Base-by-base conservation (phyloP, 2,888 invertebrate genomes). In the Argyresthia albistria region DNA sequence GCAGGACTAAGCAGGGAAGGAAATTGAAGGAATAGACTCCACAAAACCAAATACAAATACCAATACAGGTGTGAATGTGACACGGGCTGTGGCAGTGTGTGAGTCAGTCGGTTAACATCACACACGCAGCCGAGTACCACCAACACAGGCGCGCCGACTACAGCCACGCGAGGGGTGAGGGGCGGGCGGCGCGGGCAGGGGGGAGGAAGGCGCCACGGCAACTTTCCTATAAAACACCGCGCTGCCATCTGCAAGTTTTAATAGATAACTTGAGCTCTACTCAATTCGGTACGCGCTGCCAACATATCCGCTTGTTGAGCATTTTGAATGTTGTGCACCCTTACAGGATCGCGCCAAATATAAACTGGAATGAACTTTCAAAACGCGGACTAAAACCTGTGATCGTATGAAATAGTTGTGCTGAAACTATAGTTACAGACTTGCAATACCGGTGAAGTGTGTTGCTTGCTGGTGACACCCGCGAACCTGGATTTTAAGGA, bases 211-310 rank as follows among this genome's bases (percentile, higher is more conserved):
- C 63, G 69, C 64, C 68, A 69, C 60, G 69, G 66, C 74, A 72
- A 70, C 70, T 71, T 75, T 66, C 74, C 79, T 80, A 87, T 87
- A 87, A 79, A 86, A 83, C 73, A 80, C 78, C 71, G 75, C 80
- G 76, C 83, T 77, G 87, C 84, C 87, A 83, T 87, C 87, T 87
- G 79, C 81, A 80, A 79, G 86, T 83, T 84, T 82, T 79, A 84
- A 86, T 86, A 80, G 80, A 79, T 79, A 87, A 87, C 86, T 82
- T 76, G 82, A 76, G 69, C 73, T 76, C 78, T 75, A 76, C 77
- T 73, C 67, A 74, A 78, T 70, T 72, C 75, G 70, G 76, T 76
- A 68, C 81, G 79, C 74, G 82, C 71, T 80, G 69, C 75, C 74
- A 83, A 81, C 77, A 76, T 76, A 73, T 69, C 62, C 67, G 63